These are phyloP conservation scores for Hystrix brachyura DNA, from an alignment of 2,113 vertebrate genomes.

Conservation along the genomic window DNA sequence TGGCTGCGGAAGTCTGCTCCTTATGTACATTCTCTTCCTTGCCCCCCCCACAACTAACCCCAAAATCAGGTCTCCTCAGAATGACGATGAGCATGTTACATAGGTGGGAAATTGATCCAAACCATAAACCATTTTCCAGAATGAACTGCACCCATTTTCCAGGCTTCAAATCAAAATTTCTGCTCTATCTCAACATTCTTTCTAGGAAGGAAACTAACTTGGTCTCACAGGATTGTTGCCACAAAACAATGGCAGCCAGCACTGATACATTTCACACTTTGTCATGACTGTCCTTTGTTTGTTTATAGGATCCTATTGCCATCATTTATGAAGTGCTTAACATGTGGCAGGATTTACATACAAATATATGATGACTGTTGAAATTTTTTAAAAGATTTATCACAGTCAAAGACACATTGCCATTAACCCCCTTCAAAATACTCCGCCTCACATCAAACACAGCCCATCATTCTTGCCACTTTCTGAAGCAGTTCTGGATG, in stretches of 20 bases:
- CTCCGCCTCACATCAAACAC: not conserved
- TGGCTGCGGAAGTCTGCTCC: not conserved
- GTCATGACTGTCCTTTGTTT: not conserved
- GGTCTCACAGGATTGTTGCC: slow-evolving; percentile 33
- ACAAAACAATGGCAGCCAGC: slow-evolving; percentile 22
- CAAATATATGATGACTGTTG: not conserved
- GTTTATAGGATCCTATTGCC: not conserved
- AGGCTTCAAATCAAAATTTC: not conserved
- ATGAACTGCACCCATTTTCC: not conserved
- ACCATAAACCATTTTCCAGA: not conserved
- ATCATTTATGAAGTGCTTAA: not conserved
- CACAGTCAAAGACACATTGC: not conserved
- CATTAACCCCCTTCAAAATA: not conserved
- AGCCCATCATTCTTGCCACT: not conserved
- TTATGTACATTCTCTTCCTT: not conserved
- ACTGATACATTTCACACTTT: not conserved
- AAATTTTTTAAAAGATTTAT: not conserved
- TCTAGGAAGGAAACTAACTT: slow-evolving; percentile 5
- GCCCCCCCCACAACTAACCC: not conserved
- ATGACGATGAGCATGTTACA: not conserved
- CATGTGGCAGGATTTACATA: not conserved
- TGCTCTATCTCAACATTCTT: slow-evolving; percentile 28
- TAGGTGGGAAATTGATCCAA: not conserved
- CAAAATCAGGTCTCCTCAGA: not conserved
- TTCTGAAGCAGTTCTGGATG: not conserved